Conservation (phyloP, 1,140 invertebrate genomes). For the Wasmannia auropunctata region DNA sequence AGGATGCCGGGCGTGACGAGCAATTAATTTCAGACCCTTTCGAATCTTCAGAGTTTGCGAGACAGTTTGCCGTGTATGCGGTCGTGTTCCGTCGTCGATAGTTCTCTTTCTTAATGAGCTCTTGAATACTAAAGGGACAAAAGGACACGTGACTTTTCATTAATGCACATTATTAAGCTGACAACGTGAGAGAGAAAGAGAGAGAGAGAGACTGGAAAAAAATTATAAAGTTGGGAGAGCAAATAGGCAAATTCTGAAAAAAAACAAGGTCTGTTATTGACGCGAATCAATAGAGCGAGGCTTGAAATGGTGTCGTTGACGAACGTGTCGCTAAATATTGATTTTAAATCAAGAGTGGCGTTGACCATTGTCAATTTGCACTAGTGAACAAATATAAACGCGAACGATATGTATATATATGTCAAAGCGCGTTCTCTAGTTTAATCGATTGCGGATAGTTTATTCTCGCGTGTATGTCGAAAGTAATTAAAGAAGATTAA, state of each 20-base stretch:
- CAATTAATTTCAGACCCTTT: conserved; percentile 66
- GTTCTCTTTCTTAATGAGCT: conserved; percentile 24
- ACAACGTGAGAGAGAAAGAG: not conserved
- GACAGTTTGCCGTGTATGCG: conserved; percentile 19
- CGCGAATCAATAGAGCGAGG: not conserved
- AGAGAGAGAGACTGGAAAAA: not conserved
- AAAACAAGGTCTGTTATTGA: not conserved
- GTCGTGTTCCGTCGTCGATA: conserved; percentile 30
- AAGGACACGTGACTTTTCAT: not conserved
- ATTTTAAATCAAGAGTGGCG: not conserved
- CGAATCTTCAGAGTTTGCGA: conserved; percentile 41
- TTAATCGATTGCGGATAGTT: not conserved
- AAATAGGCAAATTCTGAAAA: not conserved
- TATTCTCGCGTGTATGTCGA: not conserved
- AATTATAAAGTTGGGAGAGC: not conserved
- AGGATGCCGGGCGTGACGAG: conserved; percentile 64
- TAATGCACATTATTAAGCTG: not conserved
- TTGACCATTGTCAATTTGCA: conserved; percentile 2
- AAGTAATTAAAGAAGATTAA: conserved; percentile 16
- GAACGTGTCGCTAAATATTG: conserved; percentile 34
- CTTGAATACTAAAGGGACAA: conserved; percentile 1
- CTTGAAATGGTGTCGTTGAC: conserved; percentile 20
- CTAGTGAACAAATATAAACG: not conserved
- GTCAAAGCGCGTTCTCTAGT: not conserved
- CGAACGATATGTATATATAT: not conserved